Percentiles rank a stretch among this genome's conserved stretches.
phyloP scores from a whole-genome alignment of 1,140 invertebrate species.

The Cepaea nemoralis region DNA sequence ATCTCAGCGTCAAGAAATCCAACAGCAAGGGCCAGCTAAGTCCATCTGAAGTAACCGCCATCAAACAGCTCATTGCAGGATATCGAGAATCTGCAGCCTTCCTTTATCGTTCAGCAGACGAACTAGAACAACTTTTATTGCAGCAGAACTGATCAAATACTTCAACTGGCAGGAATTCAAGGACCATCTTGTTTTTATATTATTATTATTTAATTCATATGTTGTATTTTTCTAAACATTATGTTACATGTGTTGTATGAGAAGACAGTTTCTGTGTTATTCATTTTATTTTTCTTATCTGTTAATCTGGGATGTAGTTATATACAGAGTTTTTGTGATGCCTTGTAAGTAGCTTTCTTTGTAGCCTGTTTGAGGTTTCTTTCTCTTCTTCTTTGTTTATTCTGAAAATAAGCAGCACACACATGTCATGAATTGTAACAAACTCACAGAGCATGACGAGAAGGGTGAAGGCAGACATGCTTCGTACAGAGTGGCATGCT shows the following conservation, averaged over 20 bases:
- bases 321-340: too few species aligned
- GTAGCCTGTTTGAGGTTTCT: too few species aligned
- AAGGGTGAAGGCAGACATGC: too few species aligned
- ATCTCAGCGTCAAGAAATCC: conserved; percentile 79
- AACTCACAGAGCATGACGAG: too few species aligned
- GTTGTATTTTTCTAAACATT: not conserved
- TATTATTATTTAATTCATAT: not conserved
- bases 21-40: conserved; percentile 78
- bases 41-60: conserved; percentile 87
- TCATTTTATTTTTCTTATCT: not conserved
- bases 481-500: too few species aligned
- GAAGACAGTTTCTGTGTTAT: not conserved
- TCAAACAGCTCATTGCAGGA: conserved; percentile 92
- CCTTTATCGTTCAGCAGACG: conserved; percentile 92
- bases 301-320: too few species aligned
- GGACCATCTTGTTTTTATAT: too few species aligned
- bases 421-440: too few species aligned
- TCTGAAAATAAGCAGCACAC: too few species aligned
- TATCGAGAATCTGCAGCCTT: conserved; percentile 97
- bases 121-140: conserved; percentile 86
- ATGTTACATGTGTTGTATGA: not conserved
- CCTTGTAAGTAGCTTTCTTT: too few species aligned
- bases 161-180: too few species aligned
- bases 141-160: conserved; percentile 62
- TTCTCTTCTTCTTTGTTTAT: too few species aligned